Conservation (phyloP, 2,888 invertebrate species). For the Platycheirus albimanus region DNA sequence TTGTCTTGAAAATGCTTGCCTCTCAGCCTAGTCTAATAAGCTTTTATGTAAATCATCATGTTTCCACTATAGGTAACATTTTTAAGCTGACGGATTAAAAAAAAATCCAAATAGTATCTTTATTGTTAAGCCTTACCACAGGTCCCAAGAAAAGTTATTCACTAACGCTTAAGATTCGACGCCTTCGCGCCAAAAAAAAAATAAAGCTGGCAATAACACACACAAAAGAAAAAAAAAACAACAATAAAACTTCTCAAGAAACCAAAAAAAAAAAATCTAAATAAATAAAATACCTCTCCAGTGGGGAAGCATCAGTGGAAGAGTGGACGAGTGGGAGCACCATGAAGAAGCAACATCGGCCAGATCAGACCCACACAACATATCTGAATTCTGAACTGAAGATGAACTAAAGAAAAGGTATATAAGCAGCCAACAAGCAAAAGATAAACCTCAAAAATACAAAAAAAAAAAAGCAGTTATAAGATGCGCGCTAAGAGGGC, state of each 20-base stretch:
- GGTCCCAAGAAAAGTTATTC: conserved; percentile 15
- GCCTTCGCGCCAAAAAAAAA: conserved; percentile 61
- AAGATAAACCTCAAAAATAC: conserved; percentile 61
- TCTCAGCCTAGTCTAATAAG: no score
- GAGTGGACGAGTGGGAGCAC: conserved; percentile 57
- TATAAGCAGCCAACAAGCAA: conserved; percentile 19
- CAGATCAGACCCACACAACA: conserved; percentile 14
- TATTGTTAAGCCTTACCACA: conserved; percentile 12
- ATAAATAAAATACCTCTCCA: conserved; percentile 49
- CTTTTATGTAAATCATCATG: no score
- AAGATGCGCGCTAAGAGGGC: conserved; percentile 74
- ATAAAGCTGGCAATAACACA: conserved; percentile 30
- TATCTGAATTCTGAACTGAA: conserved; percentile 6
- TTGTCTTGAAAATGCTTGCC: no score
- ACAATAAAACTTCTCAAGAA: conserved; percentile 50
- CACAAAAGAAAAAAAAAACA: conserved; percentile 6
- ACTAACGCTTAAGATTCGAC: conserved; percentile 54
- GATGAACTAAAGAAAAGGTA: conserved; percentile 34
- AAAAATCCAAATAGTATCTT: conserved; percentile 11
- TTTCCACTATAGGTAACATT: no score
- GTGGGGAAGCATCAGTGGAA: no score
- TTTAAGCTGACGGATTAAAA: no score
- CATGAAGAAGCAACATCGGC: conserved; percentile 25
- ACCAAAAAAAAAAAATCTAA: conserved; percentile 38
- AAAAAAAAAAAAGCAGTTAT: conserved; percentile 46